Conservation (phyloP, 2,888 invertebrate genomes). For the Drosophila barbarae region DNA sequence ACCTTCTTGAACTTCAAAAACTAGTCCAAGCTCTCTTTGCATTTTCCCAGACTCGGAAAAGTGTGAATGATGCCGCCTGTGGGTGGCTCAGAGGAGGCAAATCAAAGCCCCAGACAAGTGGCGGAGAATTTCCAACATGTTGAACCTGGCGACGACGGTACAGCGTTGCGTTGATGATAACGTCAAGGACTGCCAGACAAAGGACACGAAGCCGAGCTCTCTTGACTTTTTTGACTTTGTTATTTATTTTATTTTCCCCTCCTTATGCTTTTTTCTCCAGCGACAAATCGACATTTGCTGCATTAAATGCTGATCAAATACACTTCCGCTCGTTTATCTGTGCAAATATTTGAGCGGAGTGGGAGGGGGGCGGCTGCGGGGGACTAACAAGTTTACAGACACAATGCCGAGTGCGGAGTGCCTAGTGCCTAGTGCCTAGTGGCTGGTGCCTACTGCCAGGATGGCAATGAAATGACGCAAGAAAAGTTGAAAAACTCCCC, state of each 20-base stretch:
- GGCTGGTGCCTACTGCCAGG: constrained; percentile 10
- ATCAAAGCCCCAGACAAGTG: constrained; percentile 40
- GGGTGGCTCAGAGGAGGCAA: background rate
- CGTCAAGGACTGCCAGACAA: constrained; percentile 33
- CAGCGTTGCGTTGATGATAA: constrained; percentile 41
- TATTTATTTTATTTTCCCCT: constrained; percentile 27
- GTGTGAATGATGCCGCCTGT: constrained; percentile 25
- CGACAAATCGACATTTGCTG: constrained; percentile 62
- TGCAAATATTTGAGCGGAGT: constrained; percentile 69
- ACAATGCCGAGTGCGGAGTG: constrained; percentile 21
- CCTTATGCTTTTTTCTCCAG: constrained; percentile 6
- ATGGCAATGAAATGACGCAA: constrained; percentile 44
- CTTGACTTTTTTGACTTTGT: constrained; percentile 31
- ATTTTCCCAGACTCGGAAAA: background rate
- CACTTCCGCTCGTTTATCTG: constrained; percentile 75
- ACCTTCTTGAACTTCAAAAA: background rate
- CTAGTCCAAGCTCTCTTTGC: background rate
- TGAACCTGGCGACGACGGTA: constrained; percentile 28
- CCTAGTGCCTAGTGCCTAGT: constrained; percentile 13
- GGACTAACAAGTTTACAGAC: constrained; percentile 61
- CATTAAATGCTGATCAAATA: constrained; percentile 69
- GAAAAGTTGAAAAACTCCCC: constrained; percentile 39
- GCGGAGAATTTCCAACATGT: constrained; percentile 30
- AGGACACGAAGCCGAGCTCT: constrained; percentile 13
- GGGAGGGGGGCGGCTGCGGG: constrained; percentile 22